These are phyloP conservation scores for Drosophila bunnanda DNA, from an alignment of 2,888 invertebrate genomes.

Conservation along the genomic window DNA sequence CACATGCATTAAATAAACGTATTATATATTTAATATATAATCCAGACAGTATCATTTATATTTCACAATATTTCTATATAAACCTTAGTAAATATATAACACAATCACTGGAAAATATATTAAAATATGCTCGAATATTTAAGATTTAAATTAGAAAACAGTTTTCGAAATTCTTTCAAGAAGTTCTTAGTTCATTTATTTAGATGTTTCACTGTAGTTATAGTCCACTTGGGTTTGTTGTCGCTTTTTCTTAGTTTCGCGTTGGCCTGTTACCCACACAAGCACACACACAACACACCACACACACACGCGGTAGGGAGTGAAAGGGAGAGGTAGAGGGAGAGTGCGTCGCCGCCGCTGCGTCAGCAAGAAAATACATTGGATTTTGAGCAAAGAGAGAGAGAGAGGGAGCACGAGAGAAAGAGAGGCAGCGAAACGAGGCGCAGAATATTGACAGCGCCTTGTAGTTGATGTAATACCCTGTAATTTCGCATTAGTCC, in stretches of 20 bases:
- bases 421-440: slow-evolving; percentile 11
- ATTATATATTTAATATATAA: no score
- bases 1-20: no score
- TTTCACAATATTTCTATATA: no score
- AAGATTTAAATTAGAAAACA: background rate
- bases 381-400: slow-evolving; percentile 9
- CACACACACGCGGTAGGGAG: slow-evolving; percentile 1
- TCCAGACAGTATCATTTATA: no score
- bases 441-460: slow-evolving; percentile 34
- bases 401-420: background rate
- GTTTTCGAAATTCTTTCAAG: background rate
- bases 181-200: background rate
- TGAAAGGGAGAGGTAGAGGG: slow-evolving; percentile 1
- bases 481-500: background rate
- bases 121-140: no score
- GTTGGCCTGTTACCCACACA: slow-evolving; percentile 41
- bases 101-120: no score
- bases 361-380: slow-evolving; percentile 76
- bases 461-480: slow-evolving; percentile 28
- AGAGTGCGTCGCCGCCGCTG: slow-evolving; percentile 51
- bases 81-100: no score
- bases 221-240: slow-evolving; percentile 39
- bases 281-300: slow-evolving; percentile 4
- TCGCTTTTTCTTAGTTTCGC: slow-evolving; percentile 47
- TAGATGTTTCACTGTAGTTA: slow-evolving; percentile 16